These are phyloP conservation scores for Cephalopterus ornatus DNA, from an alignment of 2,113 vertebrate genomes.

Conservation along the genomic window DNA sequence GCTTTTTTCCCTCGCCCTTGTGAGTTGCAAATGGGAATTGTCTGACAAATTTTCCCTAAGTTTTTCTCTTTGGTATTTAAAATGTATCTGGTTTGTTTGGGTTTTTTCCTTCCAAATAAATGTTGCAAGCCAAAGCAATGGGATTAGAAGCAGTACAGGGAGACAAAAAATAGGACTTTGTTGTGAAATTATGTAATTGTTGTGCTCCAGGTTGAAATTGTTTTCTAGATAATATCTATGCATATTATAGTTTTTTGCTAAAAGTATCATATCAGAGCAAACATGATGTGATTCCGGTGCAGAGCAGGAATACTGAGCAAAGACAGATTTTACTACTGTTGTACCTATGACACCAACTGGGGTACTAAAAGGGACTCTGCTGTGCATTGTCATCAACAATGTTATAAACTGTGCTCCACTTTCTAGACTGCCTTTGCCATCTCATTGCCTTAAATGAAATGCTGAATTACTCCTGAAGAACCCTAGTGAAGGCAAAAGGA, in stretches of 20 bases:
- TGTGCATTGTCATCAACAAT: not conserved
- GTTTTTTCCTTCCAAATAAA: not conserved
- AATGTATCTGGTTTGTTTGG: not conserved
- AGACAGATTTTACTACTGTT: not conserved
- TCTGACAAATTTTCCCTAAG: not conserved
- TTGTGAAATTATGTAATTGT: not conserved
- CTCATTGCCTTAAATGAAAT: not conserved
- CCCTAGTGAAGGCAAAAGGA: not conserved
- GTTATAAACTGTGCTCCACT: not conserved
- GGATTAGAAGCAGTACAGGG: not conserved
- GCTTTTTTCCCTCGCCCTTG: accelerated
- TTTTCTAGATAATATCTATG: not conserved
- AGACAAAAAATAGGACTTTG: not conserved
- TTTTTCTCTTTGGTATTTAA: not conserved
- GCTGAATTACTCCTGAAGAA: not conserved
- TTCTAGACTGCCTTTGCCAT: not conserved
- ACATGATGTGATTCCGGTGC: not conserved
- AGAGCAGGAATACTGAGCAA: not conserved
- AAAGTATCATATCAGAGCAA: not conserved
- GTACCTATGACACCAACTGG: not conserved
- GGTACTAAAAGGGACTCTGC: not conserved
- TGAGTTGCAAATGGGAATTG: not conserved
- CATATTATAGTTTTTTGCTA: not conserved
- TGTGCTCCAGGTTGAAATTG: not conserved
- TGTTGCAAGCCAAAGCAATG: not conserved